These are phyloP conservation scores for Nomada hirtipes DNA, from an alignment of 2,888 invertebrate genomes.

Conservation along the genomic window DNA sequence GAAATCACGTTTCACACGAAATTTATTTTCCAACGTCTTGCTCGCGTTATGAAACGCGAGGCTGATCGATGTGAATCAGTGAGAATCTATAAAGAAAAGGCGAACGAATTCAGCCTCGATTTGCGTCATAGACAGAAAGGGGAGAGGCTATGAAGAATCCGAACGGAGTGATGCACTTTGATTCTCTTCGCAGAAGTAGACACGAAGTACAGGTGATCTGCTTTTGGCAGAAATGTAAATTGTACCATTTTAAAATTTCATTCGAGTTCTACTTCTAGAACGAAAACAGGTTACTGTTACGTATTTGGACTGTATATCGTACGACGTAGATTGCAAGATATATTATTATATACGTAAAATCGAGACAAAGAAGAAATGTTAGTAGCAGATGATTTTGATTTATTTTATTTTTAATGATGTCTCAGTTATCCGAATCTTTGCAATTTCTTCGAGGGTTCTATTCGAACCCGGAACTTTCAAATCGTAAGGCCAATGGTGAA, in stretches of 20 bases:
- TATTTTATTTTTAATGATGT: too few species aligned
- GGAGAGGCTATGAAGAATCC: constrained; percentile 15
- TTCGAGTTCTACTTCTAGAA: background rate
- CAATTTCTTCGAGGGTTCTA: background rate
- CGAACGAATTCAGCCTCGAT: constrained; percentile 41
- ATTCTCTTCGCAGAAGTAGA: background rate
- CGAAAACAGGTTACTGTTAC: too few species aligned
- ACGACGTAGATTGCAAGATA: too few species aligned
- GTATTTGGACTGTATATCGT: too few species aligned
- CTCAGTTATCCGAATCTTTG: background rate
- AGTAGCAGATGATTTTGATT: too few species aligned
- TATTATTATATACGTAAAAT: too few species aligned
- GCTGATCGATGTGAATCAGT: constrained; percentile 32
- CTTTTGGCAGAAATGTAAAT: background rate
- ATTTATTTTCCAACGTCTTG: constrained; percentile 44
- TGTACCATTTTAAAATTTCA: background rate
- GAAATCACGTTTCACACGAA: constrained; percentile 47
- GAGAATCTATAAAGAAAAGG: constrained; percentile 54
- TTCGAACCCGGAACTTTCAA: background rate
- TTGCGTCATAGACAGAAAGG: constrained; percentile 38
- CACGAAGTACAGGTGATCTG: background rate
- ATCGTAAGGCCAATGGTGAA: background rate
- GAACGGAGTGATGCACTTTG: constrained; percentile 13
- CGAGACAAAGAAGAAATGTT: too few species aligned
- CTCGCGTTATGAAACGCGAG: constrained; percentile 40